Evolutionary conservation across 2,797 vertebrate species (phyloP).

Genomic region (Coregonus suidteri): DNA sequence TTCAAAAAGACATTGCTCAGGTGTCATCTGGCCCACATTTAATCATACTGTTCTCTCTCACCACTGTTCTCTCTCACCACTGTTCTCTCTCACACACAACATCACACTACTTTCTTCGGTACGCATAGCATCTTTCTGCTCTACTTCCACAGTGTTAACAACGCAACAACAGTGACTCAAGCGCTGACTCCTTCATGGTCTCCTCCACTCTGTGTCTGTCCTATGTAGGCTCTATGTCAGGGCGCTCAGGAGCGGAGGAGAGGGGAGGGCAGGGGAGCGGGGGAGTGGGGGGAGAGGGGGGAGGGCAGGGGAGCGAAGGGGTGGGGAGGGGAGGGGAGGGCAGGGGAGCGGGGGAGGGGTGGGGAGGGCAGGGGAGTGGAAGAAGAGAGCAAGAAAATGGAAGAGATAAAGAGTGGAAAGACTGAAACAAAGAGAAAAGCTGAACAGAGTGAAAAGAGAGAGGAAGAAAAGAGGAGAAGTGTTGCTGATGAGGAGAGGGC

Average conservation of each 20-base stretch:
- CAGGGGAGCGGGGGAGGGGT: neutral
- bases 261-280: neutral
- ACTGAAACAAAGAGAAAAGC: neutral
- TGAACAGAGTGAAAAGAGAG: neutral
- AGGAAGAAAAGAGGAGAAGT: slow-evolving; percentile 2
- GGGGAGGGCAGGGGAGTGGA: neutral
- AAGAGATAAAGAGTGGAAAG: neutral
- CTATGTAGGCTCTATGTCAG: neutral
- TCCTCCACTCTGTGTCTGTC: neutral
- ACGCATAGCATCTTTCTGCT: neutral
- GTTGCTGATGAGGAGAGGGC: neutral
- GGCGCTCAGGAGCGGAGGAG: neutral
- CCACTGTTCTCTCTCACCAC: neutral
- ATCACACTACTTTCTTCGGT: neutral
- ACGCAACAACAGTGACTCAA: neutral
- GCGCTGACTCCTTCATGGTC: neutral
- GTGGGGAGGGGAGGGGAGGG: neutral
- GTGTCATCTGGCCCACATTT: neutral
- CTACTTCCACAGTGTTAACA: neutral
- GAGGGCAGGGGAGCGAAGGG: neutral
- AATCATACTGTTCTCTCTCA: neutral
- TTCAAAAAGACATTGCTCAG: neutral
- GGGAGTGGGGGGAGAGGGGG: neutral
- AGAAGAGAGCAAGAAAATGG: neutral
- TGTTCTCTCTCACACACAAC: neutral